A percentile compares a stretch with the other conserved stretches of the same genome.
Evolutionary conservation across 2,113 vertebrate species (phyloP).

Genomic region (Chelonoidis abingdonii): DNA sequence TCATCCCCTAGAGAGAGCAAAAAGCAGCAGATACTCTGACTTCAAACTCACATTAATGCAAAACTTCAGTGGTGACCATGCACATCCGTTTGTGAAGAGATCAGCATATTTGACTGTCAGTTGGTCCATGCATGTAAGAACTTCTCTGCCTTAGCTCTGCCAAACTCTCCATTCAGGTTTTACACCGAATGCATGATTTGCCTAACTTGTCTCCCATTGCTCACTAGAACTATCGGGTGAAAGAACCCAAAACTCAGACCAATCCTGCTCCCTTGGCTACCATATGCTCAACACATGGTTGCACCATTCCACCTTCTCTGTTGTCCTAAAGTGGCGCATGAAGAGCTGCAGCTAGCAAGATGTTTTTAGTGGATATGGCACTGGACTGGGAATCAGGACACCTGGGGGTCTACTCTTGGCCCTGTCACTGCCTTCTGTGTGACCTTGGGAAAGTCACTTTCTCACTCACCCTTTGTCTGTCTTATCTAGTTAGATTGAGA

Average conservation of each 20-base stretch:
- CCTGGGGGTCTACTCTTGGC: neutral
- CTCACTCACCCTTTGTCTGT: neutral
- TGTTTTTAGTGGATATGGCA: neutral
- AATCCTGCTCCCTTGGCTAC: no score
- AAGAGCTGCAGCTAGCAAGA: neutral
- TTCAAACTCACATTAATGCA: neutral
- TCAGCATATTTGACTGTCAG: neutral
- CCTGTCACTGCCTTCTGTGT: neutral
- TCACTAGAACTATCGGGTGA: neutral
- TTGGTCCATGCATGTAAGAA: neutral
- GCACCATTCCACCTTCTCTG: no score
- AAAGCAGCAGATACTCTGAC: neutral
- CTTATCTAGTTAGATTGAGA: neutral
- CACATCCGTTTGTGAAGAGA: neutral
- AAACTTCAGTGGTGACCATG: neutral
- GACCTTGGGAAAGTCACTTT: neutral
- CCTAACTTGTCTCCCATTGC: neutral
- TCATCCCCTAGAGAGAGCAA: neutral
- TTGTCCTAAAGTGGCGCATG: neutral
- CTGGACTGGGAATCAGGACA: neutral
- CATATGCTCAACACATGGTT: no score
- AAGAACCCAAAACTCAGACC: neutral
- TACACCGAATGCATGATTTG: neutral
- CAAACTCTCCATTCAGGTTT: neutral
- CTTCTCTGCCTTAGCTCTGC: neutral